Evolutionary conservation across 2,797 vertebrate species (phyloP).

Genomic region (Aldrovandia affinis): DNA sequence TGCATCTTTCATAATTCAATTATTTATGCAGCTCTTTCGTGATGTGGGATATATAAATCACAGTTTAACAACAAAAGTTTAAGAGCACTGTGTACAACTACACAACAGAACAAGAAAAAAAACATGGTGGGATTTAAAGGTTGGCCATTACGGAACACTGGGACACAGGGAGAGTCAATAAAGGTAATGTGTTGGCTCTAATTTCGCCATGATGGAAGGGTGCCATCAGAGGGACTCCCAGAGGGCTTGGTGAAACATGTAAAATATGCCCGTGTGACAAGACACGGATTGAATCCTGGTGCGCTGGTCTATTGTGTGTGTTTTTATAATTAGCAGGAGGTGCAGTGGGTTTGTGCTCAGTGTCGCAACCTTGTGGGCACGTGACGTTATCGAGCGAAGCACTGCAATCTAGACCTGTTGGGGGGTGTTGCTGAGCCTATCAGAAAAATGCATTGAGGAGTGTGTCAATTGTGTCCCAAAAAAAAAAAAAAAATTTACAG

Average conservation of each 20-base stretch:
- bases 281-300: constrained; percentile 53
- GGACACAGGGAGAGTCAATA: constrained; percentile 54
- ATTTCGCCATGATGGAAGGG: constrained; percentile 50
- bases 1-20: constrained; percentile 58
- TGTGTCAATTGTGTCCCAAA: too few relatives aligned
- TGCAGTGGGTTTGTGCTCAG: too few relatives aligned
- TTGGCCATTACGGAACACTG: constrained; percentile 53
- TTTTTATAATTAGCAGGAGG: neutral
- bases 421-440: too few relatives aligned
- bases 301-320: neutral
- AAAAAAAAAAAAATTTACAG: too few relatives aligned
- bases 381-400: too few relatives aligned
- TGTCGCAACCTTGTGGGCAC: too few relatives aligned
- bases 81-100: neutral
- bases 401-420: too few relatives aligned
- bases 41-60: constrained; percentile 59
- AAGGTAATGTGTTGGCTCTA: constrained; percentile 48
- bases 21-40: constrained; percentile 62
- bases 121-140: constrained; percentile 50
- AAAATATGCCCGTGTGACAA: neutral
- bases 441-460: too few relatives aligned
- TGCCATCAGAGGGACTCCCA: constrained; percentile 43
- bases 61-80: constrained; percentile 24
- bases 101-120: constrained; percentile 15
- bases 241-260: constrained; percentile 25